Percentiles rank a stretch among this genome's conserved stretches.
These are phyloP conservation scores for Andrena praecox DNA, from an alignment of 2,888 invertebrate genomes.

Conservation along the genomic window DNA sequence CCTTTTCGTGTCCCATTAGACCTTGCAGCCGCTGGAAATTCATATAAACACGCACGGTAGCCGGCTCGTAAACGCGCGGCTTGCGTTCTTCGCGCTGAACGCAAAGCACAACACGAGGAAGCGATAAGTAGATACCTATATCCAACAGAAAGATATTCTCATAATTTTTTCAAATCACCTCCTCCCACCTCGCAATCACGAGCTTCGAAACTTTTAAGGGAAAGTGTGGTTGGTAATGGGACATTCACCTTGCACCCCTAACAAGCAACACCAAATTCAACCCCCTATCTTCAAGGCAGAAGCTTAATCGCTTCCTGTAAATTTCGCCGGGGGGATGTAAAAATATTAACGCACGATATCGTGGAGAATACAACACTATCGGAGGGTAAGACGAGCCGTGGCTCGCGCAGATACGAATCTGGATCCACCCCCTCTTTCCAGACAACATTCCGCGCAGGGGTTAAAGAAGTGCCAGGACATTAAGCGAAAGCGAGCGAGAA, in stretches of 20 bases:
- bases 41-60: constrained; percentile 66
- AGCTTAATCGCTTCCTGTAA: not conserved
- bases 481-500: constrained; percentile 66
- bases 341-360: constrained; percentile 42
- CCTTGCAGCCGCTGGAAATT: constrained; percentile 55
- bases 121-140: not conserved
- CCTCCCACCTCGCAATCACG: not conserved
- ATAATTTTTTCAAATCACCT: not conserved
- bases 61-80: constrained; percentile 27
- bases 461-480: constrained; percentile 66
- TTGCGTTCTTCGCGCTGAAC: not conserved
- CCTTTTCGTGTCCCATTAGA: constrained; percentile 56
- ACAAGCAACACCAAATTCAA: no score
- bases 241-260: no score
- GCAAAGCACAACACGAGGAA: not conserved
- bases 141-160: not conserved
- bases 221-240: no score
- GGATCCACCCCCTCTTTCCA: constrained; percentile 32
- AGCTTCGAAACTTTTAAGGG: no score
- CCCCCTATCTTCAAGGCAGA: not conserved
- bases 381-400: constrained; percentile 5
- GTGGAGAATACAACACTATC: constrained; percentile 13
- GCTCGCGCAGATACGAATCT: constrained; percentile 58
- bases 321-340: constrained; percentile 6
- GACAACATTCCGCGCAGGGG: constrained; percentile 53